Evolutionary conservation across 2,113 vertebrate species (phyloP), one percentile per base, ranked within the genome.

Genomic region (Phalacrocorax pelagicus): DNA sequence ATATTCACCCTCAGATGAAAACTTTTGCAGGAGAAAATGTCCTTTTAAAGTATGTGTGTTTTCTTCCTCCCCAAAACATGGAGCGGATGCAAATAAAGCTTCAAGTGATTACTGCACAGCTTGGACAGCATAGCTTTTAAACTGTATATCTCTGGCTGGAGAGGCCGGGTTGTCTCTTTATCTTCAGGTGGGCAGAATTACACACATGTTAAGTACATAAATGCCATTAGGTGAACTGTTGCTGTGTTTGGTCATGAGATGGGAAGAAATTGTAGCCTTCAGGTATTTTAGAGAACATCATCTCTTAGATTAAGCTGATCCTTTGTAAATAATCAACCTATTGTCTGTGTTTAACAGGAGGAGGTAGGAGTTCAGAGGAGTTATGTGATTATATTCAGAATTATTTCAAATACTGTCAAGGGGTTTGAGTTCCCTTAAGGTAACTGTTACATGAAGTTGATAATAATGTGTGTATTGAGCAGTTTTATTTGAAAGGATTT

Each of bases 381-480:
- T 83, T 94, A 26, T 0, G 2, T 92, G 90, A 67, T 93, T 82
- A 69, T 36, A 52, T 59, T 63, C 74, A 69, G 78, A 90, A 74
- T 81, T 66, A 87, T 47, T 94, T 93, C 81, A 49, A 63, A 51
- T 29, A 16, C 71, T 85, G 77, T 82, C 72, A 54, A 22, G n/a
- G 30, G 65, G 30, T 81, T 89, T 87, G 73, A 91, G 84, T 95
- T 92, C 78, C 54, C 49, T 89, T 89, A 71, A 91, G 65, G 83
- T 91, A 67, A 73, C 66, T 79, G 67, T 81, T 95, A 49, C 4
- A 4, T 72, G 44, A 81, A 87, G 34, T 26, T 42, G 52, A 27
- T 70, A 61, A 69, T 51, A 65, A 57, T 30, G 63, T 86, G 46
- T 61, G 12, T 47, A 44, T 73, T 42, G 55, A 90, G n/a, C 36